Evolutionary conservation across 2,113 vertebrate species (phyloP).

Genomic region (Sylvia atricapilla): DNA sequence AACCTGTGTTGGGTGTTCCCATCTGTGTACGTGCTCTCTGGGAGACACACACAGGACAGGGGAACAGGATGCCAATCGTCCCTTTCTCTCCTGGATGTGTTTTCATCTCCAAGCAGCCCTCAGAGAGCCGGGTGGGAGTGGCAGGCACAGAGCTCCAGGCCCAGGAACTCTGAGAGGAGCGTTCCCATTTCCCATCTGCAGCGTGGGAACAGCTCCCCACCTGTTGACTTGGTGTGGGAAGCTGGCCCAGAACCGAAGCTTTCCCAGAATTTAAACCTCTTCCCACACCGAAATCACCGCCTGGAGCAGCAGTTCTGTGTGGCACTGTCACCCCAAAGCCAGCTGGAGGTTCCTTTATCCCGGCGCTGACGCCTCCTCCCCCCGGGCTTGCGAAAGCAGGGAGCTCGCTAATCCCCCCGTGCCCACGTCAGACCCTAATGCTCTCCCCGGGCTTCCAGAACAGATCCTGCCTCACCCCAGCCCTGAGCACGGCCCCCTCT

Average conservation of each 20-base stretch:
- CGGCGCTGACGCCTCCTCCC: rapidly evolving
- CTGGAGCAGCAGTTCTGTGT: not conserved
- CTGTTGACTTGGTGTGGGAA: not conserved
- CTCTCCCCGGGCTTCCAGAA: not conserved
- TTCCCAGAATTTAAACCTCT: not conserved
- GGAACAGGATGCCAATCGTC: not conserved
- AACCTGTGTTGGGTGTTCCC: not conserved
- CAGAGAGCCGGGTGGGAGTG: not conserved
- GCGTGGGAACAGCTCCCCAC: not conserved
- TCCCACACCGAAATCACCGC: rapidly evolving
- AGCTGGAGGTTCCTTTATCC: not conserved
- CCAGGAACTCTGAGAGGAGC: not conserved
- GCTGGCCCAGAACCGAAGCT: not conserved
- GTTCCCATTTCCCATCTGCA: not conserved
- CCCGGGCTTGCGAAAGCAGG: not conserved
- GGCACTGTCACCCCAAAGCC: not conserved
- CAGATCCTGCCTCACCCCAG: not conserved
- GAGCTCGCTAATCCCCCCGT: not conserved
- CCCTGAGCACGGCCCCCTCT: not conserved
- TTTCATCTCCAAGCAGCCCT: not conserved
- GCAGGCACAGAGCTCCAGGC: not conserved
- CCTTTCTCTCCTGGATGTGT: not conserved
- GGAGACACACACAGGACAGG: not conserved
- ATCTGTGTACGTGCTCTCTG: not conserved
- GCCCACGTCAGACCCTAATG: conserved; percentile 19